Evolutionary conservation across 2,113 vertebrate genomes (phyloP).

Genomic region (Sebastes schlegelii): DNA sequence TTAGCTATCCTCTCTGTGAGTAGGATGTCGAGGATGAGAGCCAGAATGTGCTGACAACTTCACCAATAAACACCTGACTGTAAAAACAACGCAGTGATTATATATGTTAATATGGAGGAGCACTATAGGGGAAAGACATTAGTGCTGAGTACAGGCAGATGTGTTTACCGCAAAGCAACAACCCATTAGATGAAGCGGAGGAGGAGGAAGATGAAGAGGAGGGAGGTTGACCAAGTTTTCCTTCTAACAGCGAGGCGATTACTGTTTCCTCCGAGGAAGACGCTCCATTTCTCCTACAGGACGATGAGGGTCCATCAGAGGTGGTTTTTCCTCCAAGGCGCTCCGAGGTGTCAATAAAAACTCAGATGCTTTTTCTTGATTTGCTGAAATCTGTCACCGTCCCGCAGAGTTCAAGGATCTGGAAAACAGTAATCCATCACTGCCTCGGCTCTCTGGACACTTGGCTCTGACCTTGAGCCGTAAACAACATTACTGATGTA

Average conservation of each 20-base stretch:
- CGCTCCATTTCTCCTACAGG: constrained; percentile 7
- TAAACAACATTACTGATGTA: constrained; percentile 75
- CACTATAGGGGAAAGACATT: neutral
- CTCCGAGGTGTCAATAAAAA: constrained; percentile 58
- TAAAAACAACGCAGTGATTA: neutral
- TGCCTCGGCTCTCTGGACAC: constrained; percentile 43
- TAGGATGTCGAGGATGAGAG: neutral
- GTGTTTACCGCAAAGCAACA: neutral
- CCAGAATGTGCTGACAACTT: neutral
- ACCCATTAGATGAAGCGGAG: neutral
- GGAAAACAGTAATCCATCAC: constrained; percentile 80
- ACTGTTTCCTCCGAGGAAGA: neutral
- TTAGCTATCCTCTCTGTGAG: neutral
- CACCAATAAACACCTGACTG: neutral
- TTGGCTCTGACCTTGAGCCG: constrained; percentile 75
- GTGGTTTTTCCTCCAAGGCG: constrained; percentile 25
- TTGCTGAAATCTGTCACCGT: constrained; percentile 74
- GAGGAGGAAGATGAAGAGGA: neutral
- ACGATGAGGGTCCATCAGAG: constrained; percentile 24
- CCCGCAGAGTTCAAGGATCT: constrained; percentile 59
- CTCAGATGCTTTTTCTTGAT: constrained; percentile 56
- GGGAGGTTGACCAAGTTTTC: neutral
- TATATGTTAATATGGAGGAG: neutral
- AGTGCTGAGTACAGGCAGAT: neutral
- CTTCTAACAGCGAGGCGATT: neutral